Conservation (phyloP, 2,888 invertebrate species). For the Tineola bisselliella region DNA sequence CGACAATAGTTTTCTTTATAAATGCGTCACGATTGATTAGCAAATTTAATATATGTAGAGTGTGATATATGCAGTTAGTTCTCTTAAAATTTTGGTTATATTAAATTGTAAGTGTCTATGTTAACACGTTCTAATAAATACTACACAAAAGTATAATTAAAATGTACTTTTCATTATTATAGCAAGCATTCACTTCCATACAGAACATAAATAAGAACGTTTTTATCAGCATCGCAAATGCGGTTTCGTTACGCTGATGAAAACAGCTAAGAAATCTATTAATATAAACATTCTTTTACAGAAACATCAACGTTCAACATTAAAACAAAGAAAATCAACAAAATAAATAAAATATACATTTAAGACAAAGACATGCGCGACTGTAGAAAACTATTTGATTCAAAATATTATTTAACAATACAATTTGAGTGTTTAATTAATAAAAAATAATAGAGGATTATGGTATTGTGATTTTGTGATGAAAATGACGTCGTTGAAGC, state of each 20-base stretch:
- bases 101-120: too few relatives aligned
- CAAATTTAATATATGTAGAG: too few relatives aligned
- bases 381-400: background rate
- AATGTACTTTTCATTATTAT: too few relatives aligned
- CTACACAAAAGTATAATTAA: too few relatives aligned
- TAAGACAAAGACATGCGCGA: background rate
- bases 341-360: background rate
- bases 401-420: background rate
- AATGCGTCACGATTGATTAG: too few relatives aligned
- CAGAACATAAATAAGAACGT: constrained; percentile 7
- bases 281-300: background rate
- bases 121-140: too few relatives aligned
- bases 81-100: too few relatives aligned
- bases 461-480: constrained; percentile 17
- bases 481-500: constrained; percentile 68
- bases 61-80: too few relatives aligned
- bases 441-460: background rate
- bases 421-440: background rate
- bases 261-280: background rate
- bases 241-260: constrained; percentile 11
- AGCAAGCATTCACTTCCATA: background rate
- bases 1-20: too few relatives aligned
- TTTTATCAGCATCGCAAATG: constrained; percentile 46
- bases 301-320: background rate
- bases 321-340: background rate